A percentile compares a stretch with the other conserved stretches of the same genome.
phyloP scores from a whole-genome alignment of 2,113 vertebrate genomes.

The Okapia johnstoni region DNA sequence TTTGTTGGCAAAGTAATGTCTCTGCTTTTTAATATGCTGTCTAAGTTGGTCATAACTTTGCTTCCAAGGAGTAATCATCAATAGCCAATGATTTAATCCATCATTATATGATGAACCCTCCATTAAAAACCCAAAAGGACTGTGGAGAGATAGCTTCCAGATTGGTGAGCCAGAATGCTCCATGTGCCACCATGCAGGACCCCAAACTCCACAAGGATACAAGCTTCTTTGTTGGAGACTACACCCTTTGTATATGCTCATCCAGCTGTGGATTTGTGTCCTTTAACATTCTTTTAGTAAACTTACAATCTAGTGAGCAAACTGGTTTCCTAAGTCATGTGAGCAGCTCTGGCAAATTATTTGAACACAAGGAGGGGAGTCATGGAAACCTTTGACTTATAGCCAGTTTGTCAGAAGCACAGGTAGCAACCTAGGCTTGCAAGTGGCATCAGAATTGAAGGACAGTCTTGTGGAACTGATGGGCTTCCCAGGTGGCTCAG shows the following conservation, averaged over 20 bases:
- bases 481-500: background rate
- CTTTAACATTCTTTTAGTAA: background rate
- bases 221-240: background rate
- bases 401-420: background rate
- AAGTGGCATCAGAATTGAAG: background rate
- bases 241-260: background rate
- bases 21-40: background rate
- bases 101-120: background rate
- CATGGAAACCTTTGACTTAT: background rate
- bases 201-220: background rate
- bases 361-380: background rate
- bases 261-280: background rate
- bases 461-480: background rate
- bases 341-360: background rate
- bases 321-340: background rate
- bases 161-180: background rate
- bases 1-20: background rate
- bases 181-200: background rate
- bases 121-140: background rate
- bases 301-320: background rate
- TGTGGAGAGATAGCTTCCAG: background rate
- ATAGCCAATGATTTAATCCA: background rate
- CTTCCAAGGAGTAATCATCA: background rate
- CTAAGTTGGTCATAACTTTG: background rate
- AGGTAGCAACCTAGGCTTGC: background rate